Percentiles rank a stretch among this genome's conserved stretches.
Conservation (phyloP, 2,888 invertebrate genomes). For the Synergus umbraculus region DNA sequence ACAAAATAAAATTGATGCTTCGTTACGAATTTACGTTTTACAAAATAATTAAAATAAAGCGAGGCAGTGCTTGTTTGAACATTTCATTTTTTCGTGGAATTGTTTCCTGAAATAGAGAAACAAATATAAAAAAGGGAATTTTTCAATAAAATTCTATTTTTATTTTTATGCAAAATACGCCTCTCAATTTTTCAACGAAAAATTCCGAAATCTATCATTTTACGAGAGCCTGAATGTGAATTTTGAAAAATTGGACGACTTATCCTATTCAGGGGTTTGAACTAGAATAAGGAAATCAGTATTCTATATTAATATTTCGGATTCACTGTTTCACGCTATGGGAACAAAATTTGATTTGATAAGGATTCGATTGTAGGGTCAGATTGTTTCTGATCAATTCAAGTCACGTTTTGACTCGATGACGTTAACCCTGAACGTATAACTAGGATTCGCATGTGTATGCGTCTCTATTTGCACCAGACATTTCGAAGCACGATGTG, state of each 20-base stretch:
- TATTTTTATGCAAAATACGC: background rate
- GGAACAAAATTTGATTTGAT: background rate
- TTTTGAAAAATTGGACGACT: no score
- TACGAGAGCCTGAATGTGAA: background rate
- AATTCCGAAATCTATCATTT: background rate
- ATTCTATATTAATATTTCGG: background rate
- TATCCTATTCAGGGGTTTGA: background rate
- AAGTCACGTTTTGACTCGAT: conserved; percentile 22
- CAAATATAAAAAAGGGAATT: background rate
- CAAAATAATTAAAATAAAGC: background rate
- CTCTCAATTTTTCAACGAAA: background rate
- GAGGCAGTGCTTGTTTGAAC: background rate
- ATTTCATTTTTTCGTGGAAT: background rate
- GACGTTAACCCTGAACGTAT: conserved; percentile 28
- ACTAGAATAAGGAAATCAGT: background rate
- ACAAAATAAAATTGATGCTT: background rate
- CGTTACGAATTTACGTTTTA: background rate
- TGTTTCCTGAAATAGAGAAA: background rate
- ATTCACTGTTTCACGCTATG: background rate
- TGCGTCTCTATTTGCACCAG: conserved; percentile 33
- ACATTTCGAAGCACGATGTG: conserved; percentile 6
- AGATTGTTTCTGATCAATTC: conserved; percentile 14
- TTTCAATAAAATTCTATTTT: background rate
- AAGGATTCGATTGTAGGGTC: background rate
- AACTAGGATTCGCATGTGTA: conserved; percentile 11